These are phyloP conservation scores for Tauraco hartlaubi DNA, from an alignment of 2,797 vertebrate genomes.

Conservation along the genomic window DNA sequence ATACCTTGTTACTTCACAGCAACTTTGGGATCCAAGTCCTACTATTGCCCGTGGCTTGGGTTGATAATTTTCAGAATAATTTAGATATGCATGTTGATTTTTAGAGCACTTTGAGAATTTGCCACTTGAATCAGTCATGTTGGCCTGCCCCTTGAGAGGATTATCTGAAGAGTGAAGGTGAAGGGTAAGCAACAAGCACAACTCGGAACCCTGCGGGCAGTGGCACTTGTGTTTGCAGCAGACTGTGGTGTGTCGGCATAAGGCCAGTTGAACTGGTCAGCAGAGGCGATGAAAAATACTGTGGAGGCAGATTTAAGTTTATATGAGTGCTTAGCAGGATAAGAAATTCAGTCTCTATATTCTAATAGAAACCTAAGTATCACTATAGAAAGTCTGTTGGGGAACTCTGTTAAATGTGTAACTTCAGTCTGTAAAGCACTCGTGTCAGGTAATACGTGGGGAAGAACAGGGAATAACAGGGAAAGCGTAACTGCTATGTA, in stretches of 20 bases:
- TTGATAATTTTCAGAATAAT: neutral
- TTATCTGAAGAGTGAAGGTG: neutral
- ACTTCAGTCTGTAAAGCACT: neutral
- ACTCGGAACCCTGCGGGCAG: neutral
- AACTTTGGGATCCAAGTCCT: neutral
- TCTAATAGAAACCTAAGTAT: neutral
- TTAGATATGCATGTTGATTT: neutral
- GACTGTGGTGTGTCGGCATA: rapidly evolving
- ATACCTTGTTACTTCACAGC: neutral
- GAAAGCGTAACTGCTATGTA: neutral
- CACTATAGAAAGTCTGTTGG: neutral
- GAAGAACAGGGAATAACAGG: neutral
- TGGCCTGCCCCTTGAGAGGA: neutral
- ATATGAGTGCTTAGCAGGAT: neutral
- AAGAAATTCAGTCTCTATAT: rapidly evolving
- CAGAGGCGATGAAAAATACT: neutral
- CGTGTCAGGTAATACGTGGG: neutral
- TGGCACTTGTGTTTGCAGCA: neutral
- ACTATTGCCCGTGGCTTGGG: neutral
- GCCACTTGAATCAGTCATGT: neutral
- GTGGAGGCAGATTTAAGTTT: neutral
- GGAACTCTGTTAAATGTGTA: neutral
- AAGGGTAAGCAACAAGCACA: neutral
- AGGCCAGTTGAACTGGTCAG: neutral
- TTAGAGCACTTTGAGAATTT: neutral